Percentiles rank a stretch among this genome's conserved stretches.
Evolutionary conservation across 2,113 vertebrate species (phyloP).

Genomic region (Erythrocercus mccallii): DNA sequence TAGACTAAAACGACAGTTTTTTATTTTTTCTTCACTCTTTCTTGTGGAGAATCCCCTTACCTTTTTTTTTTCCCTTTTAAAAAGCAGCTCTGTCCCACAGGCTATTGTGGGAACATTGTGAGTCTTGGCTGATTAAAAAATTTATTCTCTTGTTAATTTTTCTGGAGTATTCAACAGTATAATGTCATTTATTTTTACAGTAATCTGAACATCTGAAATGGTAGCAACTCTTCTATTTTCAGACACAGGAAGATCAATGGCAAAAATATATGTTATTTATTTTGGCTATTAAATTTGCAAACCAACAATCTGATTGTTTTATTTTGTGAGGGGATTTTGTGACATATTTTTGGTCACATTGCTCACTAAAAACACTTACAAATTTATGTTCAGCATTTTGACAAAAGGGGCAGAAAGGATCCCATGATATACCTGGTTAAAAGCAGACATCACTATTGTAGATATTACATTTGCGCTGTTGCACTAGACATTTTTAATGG

Average conservation of each 20-base stretch:
- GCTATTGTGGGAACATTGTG: not conserved
- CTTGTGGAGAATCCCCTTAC: not conserved
- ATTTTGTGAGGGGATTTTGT: not conserved
- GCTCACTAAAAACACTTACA: not conserved
- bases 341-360: not conserved
- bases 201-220: not conserved
- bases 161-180: not conserved
- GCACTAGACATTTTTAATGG: not conserved
- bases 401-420: not conserved
- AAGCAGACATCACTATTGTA: not conserved
- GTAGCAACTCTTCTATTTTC: not conserved
- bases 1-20: not conserved
- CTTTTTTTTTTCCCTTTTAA: not conserved
- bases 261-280: not conserved
- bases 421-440: not conserved
- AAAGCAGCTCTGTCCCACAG: not conserved
- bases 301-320: accelerated
- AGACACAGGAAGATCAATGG: not conserved
- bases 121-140: not conserved
- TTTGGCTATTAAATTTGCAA: not conserved
- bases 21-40: not conserved
- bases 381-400: not conserved
- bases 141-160: not conserved
- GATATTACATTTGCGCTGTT: not conserved
- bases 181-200: not conserved